Evolutionary conservation across 2,797 vertebrate genomes (phyloP), one percentile per base, ranked within the genome.

Genomic region (Acanthopagrus latus): DNA sequence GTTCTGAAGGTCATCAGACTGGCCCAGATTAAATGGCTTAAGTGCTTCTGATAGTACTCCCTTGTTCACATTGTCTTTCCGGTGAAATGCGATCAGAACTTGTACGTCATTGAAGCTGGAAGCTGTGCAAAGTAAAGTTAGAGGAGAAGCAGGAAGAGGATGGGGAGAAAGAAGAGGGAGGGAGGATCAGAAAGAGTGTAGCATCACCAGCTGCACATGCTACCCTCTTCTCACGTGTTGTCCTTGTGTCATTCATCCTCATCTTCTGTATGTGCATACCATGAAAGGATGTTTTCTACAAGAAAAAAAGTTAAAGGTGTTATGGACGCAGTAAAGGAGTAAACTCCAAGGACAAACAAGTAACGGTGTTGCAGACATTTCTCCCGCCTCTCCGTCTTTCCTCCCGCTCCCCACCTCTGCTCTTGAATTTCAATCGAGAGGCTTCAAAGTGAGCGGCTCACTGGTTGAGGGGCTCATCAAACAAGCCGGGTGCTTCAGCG

Each of bases 381-480:
- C 74, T 64, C 17, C 43, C 21, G 43, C 25, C 46, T 55, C 51
- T 70, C 54, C 20, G 20, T 64, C 41, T 56, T 57, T 57, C 46
- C 66, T 51, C 29, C 56, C 59, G 18, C 77, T 47, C 56, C 21
- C 64, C 74, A 85, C 90, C 82, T 84, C 85, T 72, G 84, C 84
- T 89, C 90, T 93, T 95, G 94, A 93, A 95, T 95, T 92, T 95
- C 90, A 95, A 95, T 94, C 57, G 81, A 91, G 88, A 83, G 90
- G 94, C 95, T 95, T 95, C 94, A 95, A 95, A 96, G 94, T 93
- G 92, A 92, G 88, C 85, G 57, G 81, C 83, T 92, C 83, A 50
- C 71, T 81, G 80, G 89, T 72, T 80, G 84, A 89, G 86, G 71
- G 63, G 85, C 64, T 90, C 88, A 92, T 95, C 89, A 94, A 94